phyloP scores from a whole-genome alignment of 2,888 invertebrate genomes.

The Drosophila setosimentum region DNA sequence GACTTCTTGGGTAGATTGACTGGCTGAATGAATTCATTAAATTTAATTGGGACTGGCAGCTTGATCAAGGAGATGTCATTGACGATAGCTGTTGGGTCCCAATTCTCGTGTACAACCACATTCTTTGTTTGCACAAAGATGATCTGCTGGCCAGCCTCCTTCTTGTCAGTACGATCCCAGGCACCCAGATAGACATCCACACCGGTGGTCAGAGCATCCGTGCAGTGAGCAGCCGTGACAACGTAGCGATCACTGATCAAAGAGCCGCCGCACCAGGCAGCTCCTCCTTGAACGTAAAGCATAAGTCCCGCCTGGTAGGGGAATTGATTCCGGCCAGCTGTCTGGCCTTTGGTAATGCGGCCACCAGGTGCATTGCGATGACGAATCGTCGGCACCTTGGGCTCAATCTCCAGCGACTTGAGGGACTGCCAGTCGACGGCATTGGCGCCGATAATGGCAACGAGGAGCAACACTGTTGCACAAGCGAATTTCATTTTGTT shows the following conservation, averaged over 20 bases:
- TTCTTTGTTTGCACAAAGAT: slow-evolving; percentile 59
- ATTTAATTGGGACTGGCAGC: slow-evolving; percentile 81
- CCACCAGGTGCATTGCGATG: slow-evolving; percentile 42
- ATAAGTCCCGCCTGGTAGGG: slow-evolving; percentile 81
- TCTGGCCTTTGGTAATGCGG: slow-evolving; percentile 78
- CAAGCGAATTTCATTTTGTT: slow-evolving; percentile 65
- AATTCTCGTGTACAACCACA: slow-evolving; percentile 83
- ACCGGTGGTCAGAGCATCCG: slow-evolving; percentile 67
- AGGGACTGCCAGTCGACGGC: slow-evolving; percentile 65
- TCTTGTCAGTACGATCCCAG: slow-evolving; percentile 65
- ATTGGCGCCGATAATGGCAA: slow-evolving; percentile 50
- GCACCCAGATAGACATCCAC: slow-evolving; percentile 80
- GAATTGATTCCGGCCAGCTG: slow-evolving; percentile 75
- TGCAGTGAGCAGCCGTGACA: slow-evolving; percentile 84
- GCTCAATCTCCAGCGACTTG: slow-evolving; percentile 51
- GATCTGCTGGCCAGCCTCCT: slow-evolving; percentile 71
- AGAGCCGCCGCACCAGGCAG: slow-evolving; percentile 82
- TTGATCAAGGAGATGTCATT: slow-evolving; percentile 86
- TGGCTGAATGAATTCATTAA: slow-evolving; percentile 77
- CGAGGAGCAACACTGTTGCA: slow-evolving; percentile 51
- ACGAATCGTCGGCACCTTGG: slow-evolving; percentile 36
- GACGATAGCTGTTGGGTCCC: slow-evolving; percentile 72
- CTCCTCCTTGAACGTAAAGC: slow-evolving; percentile 51
- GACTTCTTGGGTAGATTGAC: slow-evolving; percentile 67
- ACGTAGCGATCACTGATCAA: slow-evolving; percentile 78